Base-by-base conservation (phyloP, 1,140 invertebrate species). In the Drosophila repleta region DNA sequence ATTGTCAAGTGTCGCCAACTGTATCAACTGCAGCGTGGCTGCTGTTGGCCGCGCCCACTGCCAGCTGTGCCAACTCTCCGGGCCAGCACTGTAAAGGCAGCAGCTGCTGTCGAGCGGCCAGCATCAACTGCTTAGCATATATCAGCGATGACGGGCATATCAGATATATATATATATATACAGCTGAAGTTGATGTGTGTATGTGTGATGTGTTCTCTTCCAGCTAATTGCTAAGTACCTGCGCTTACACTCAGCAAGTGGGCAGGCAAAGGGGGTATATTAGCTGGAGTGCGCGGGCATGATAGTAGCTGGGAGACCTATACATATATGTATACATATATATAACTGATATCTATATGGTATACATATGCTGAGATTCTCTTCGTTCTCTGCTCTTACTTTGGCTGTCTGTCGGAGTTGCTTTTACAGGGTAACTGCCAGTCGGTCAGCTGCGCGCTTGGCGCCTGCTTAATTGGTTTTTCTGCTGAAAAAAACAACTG, bases 1-100 rank as follows among this genome's bases (percentile, higher is more conserved):
- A 62, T 75, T 83, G 79, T 75, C 80, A 72, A 72, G 58, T 62
- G 76, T 18, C 29, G 13, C 41, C 68, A 71, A 71, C 62, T 65
- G 45, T 43, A 13, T 66, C 62, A 71, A 71, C 68, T 58, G 29
- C 29, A 6, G 29, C 29, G 29, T 10, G 29, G 29, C 29, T 29
- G 29, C 29, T 29, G 29, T n/a, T n/a, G n/a, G n/a, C 29, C 29
- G 1, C 29, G 29, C 29, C 29, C 2, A 29, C 29, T 6, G 1
- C 6, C 32, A 35, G 32, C 32, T 35, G 32, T 35, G 11, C 10
- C 32, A n/a, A 64, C 32, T 55, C 21, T 55, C 21, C 13, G 11
- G 26, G 60, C 45, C 62, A 24, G 45, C 18, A 57, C 43, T 64
- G 61, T 70, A 43, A 21, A 10, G 10, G 10, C 11, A 35, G 32